Evolutionary conservation across 2,797 vertebrate genomes (phyloP), one percentile per base, ranked within the genome.

Genomic region (Sandelia bainsii): DNA sequence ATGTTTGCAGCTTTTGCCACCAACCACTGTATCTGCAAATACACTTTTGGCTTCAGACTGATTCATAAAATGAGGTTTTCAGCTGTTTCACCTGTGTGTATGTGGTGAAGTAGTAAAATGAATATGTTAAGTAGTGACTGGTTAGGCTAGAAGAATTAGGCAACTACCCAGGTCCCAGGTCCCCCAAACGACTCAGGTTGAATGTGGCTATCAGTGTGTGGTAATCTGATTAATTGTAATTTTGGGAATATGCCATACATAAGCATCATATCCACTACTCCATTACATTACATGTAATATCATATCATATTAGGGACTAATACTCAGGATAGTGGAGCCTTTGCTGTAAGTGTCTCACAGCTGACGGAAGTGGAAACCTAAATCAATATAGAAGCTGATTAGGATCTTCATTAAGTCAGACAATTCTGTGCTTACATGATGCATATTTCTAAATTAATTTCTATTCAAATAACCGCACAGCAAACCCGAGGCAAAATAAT

Each of bases 401-500:
- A 48, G 82, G 49, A 69, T 56, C 14, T 27, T 48, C 29, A 42
- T 68, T 37, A 14, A 40, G 48, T 71, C 57, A 62, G 46, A 12
- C 46, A 50, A 69, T 67, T 23, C 49, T 48, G 45, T 63, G 48
- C 44, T 68, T 62, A 54, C 50, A 51, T 50, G 46, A 32, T 58
- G 73, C 54, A 66, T 44, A 52, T 72, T 48, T 74, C 32, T 34
- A 27, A 65, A 72, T 73, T 65, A 3, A 42, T 42, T 27, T 57
- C 19, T 17, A 34, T 64, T 49, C 56, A 84, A 20, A 64, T 72
- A 32, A 75, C 17, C 42, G 32, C 34, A 59, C 8, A 62, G 69
- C 66, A 54, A 83, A 75, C 75, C 69, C 57, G 62, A 61, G 76
- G 65, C 71, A 37, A 53, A 14, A 19, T 20, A 16, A 56, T 50